phyloP scores from a whole-genome alignment of 2,888 invertebrate genomes.

The Margaritifera margaritifera region DNA sequence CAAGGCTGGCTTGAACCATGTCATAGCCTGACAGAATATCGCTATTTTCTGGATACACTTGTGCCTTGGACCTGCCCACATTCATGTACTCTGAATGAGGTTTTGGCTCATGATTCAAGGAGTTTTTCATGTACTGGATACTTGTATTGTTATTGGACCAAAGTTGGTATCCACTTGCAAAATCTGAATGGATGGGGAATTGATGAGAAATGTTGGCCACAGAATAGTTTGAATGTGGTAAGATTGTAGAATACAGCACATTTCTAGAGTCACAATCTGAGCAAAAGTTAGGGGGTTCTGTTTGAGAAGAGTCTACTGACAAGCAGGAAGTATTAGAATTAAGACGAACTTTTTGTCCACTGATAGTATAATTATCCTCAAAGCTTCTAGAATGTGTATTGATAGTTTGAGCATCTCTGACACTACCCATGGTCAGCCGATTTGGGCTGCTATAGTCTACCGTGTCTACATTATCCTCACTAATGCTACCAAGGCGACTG shows the following conservation, averaged over 20 bases:
- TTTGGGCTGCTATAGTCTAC: too few species aligned
- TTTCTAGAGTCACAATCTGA: conserved; percentile 17
- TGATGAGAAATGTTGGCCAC: conserved; percentile 38
- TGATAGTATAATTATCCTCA: too few species aligned
- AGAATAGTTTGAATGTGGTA: conserved; percentile 37
- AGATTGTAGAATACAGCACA: conserved; percentile 37
- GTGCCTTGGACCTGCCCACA: conserved; percentile 38
- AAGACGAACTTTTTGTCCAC: conserved; percentile 24
- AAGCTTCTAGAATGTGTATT: too few species aligned
- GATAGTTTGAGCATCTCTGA: too few species aligned
- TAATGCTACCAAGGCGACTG: too few species aligned
- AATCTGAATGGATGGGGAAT: conserved; percentile 20
- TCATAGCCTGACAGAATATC: conserved; percentile 50
- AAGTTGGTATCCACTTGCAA: conserved; percentile 19
- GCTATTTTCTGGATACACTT: conserved; percentile 52
- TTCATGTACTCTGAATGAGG: conserved; percentile 27
- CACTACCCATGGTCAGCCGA: too few species aligned
- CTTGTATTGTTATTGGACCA: conserved; percentile 34
- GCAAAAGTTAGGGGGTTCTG: conserved; percentile 27
- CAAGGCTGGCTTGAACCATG: conserved; percentile 55
- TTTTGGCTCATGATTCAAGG: conserved; percentile 16
- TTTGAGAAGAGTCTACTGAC: conserved; percentile 41
- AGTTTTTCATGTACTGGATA: conserved; percentile 13
- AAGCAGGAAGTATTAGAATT: conserved; percentile 33
- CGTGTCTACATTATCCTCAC: too few species aligned